Conservation (phyloP, 35 echinoderm and acorn worm species). For the Strongylocentrotus purpuratus region DNA sequence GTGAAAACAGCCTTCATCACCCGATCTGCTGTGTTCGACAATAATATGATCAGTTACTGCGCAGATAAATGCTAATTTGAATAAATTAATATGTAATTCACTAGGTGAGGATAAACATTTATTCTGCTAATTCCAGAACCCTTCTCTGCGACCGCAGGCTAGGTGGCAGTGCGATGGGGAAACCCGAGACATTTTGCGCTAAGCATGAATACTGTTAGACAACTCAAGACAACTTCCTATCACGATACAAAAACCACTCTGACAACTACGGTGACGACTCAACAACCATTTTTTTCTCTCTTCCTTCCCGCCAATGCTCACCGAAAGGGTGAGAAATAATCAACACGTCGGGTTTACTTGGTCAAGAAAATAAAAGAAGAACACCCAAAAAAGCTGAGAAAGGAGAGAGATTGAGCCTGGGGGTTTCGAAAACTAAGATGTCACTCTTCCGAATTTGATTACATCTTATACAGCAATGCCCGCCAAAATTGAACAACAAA, state of each 20-base stretch:
- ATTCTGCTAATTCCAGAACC: conserved; percentile 44
- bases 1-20: conserved; percentile 32
- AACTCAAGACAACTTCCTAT: conserved; percentile 18
- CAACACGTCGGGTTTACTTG: conserved; percentile 18
- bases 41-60: conserved; percentile 58
- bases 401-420: conserved; percentile 11
- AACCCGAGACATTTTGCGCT: conserved; percentile 45
- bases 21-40: conserved; percentile 47
- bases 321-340: conserved; percentile 1
- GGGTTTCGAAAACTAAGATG: conserved; percentile 38
- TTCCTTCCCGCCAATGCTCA: not conserved
- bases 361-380: not conserved
- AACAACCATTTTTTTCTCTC: not conserved
- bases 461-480: conserved; percentile 11
- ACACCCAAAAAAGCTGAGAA: not conserved
- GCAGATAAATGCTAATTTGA: conserved; percentile 56
- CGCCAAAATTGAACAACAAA: conserved; percentile 21
- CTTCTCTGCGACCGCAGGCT: conserved; percentile 27
- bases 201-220: conserved; percentile 49
- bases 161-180: not conserved
- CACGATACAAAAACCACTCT: not conserved
- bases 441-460: not conserved
- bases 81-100: conserved; percentile 56
- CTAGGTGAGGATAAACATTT: conserved; percentile 51
- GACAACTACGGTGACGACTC: not conserved